Evolutionary conservation across 2,888 invertebrate genomes (phyloP), one percentile per base, ranked within the genome.

Genomic region (Drosophila nigritarsus): DNA sequence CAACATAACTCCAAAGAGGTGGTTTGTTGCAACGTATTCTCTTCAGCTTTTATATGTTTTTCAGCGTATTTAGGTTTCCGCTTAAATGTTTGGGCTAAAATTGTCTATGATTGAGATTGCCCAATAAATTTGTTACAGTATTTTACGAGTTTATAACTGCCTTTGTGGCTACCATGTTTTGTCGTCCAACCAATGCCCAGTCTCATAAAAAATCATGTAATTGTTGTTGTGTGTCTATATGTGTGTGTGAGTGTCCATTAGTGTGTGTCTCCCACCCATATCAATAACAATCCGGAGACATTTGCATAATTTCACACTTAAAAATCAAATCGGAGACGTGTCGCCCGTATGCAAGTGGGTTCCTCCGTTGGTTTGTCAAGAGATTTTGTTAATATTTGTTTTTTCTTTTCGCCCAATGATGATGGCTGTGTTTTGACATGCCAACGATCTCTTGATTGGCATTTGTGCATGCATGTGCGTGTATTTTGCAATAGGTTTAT

Each of bases 281-380:
- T 80, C 64, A 49, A 78, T 71, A 73, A 68, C 66, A 61, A 67
- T 72, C 61, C 38, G 9, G 36, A 30, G 4, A 18, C 59, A 90
- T 90, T 90, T 75, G 68, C 85, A 91, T 90, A 91, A 87, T 79
- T 88, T 91, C 81, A 88, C 87, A 90, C 89, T 90, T 76, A 69
- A 78, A 70, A 61, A 61, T 53, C 73, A 64, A 80, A 73, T 55
- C 73, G 66, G 59, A 77, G 51, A 18, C 38, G 45, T 51, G 48
- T 63, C 73, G 64, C 71, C 64, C 59, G 59, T 55, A 45, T 30
- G 27, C 61, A 64, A 49, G 49, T 38, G 60, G 36, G 36, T 40
- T 55, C 64, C 65, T 61, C 60, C 24, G 30, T 49, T 62, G 42
- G 65, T 65, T 65, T 65, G 36, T 32, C 56, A 56, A 71, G 58